Conservation (phyloP, 2,113 vertebrate genomes). For the Eupsittula cactorum region DNA sequence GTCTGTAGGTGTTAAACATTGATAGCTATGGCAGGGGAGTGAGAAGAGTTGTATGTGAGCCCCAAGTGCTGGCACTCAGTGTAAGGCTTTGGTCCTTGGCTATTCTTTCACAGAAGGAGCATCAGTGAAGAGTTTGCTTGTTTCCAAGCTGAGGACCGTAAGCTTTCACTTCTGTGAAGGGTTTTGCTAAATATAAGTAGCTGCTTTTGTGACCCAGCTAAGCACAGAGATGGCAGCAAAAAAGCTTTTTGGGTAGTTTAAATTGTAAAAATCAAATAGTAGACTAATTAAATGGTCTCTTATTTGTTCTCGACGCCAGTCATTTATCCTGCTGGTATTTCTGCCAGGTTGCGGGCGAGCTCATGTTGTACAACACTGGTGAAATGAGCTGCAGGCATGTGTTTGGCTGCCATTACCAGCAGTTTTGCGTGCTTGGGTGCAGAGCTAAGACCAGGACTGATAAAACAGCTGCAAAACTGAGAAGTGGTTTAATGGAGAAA, state of each 20-base stretch:
- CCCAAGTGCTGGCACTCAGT: not conserved
- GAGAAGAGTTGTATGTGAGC: not conserved
- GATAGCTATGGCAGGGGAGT: not conserved
- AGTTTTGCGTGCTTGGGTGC: fast-evolving
- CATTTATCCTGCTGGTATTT: slow-evolving; percentile 12
- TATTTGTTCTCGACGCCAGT: not conserved
- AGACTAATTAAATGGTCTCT: not conserved
- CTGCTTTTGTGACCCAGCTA: not conserved
- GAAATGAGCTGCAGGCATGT: not conserved
- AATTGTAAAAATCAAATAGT: not conserved
- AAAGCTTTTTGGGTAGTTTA: not conserved
- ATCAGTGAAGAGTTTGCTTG: not conserved
- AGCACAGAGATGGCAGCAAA: not conserved
- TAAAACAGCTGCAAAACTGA: not conserved
- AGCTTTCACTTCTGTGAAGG: not conserved
- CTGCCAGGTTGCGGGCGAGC: slow-evolving; percentile 2
- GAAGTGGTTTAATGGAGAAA: not conserved
- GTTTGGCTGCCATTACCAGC: not conserved
- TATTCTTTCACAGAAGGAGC: not conserved
- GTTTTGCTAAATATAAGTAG: not conserved
- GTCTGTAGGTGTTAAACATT: not conserved
- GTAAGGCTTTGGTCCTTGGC: not conserved
- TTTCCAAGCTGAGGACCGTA: not conserved
- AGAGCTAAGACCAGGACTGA: not conserved
- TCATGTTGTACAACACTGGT: not conserved